Conservation (phyloP, 2,888 invertebrate species). For the Incurvaria masculella region DNA sequence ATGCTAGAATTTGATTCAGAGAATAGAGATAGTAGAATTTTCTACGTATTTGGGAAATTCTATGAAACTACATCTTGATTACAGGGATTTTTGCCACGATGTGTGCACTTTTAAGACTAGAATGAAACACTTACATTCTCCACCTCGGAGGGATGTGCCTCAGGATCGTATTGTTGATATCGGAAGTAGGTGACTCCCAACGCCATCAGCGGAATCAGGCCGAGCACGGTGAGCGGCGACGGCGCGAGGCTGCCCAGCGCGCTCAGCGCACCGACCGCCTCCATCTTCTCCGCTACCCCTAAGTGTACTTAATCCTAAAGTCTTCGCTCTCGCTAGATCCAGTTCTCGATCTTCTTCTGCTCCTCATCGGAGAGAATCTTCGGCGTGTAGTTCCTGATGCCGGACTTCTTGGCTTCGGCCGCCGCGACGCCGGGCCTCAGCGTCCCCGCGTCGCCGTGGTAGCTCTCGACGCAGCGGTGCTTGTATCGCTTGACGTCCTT, state of each 20-base stretch:
- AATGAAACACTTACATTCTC: slow-evolving; percentile 57
- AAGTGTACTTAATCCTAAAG: slow-evolving; percentile 34
- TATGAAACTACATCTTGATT: not conserved
- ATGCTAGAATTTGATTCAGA: too few relatives aligned
- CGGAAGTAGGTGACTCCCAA: slow-evolving; percentile 77
- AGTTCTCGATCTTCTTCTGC: slow-evolving; percentile 56
- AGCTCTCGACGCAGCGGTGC: slow-evolving; percentile 32
- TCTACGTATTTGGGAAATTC: too few relatives aligned
- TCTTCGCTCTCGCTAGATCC: slow-evolving; percentile 57
- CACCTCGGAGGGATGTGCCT: slow-evolving; percentile 70
- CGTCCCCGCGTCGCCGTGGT: slow-evolving; percentile 41
- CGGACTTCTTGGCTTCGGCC: slow-evolving; percentile 47
- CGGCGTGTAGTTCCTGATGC: slow-evolving; percentile 70
- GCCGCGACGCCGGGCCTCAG: slow-evolving; percentile 39
- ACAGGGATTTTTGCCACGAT: not conserved
- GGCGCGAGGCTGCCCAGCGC: slow-evolving; percentile 50
- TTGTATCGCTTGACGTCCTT: slow-evolving; percentile 20
- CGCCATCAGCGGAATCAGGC: slow-evolving; percentile 77
- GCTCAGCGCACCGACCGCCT: slow-evolving; percentile 51
- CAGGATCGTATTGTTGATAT: slow-evolving; percentile 80
- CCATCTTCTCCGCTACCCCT: slow-evolving; percentile 25
- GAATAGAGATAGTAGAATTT: too few relatives aligned
- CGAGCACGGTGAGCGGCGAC: slow-evolving; percentile 63
- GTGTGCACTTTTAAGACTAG: not conserved
- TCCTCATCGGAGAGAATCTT: slow-evolving; percentile 63